Conservation (phyloP, 2,888 invertebrate genomes). For the Callosobruchus maculatus region DNA sequence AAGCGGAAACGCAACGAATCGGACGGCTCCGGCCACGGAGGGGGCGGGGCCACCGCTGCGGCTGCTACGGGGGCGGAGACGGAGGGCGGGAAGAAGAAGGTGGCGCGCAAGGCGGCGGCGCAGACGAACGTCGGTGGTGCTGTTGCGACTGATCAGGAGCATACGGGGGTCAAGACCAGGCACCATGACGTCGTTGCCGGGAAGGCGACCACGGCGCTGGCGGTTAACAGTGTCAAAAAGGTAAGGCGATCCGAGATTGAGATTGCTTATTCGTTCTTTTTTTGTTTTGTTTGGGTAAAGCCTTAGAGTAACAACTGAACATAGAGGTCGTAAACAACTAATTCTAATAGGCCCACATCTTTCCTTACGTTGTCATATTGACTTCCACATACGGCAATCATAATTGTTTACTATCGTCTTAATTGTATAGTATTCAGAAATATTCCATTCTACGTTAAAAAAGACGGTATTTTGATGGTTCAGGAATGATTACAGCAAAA, state of each 20-base stretch:
- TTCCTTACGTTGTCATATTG: too few species aligned
- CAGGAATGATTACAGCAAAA: too few species aligned
- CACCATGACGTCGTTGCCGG: constrained; percentile 29
- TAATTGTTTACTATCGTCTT: too few species aligned
- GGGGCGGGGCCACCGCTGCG: background rate
- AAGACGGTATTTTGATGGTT: too few species aligned
- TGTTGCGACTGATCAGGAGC: background rate
- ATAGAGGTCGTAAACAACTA: too few species aligned
- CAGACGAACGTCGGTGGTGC: constrained; percentile 50
- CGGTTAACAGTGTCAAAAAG: constrained; percentile 8
- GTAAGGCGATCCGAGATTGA: background rate
- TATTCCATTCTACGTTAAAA: too few species aligned
- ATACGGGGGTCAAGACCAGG: constrained; percentile 8
- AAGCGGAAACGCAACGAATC: constrained; percentile 79
- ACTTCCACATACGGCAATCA: too few species aligned
- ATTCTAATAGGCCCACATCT: too few species aligned
- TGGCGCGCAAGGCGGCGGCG: constrained; percentile 28
- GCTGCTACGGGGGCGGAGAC: constrained; percentile 34
- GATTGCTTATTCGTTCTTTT: too few species aligned
- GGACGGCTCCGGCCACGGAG: constrained; percentile 66
- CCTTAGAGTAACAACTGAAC: too few species aligned
- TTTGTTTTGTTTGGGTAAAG: too few species aligned
- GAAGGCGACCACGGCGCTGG: constrained; percentile 36
- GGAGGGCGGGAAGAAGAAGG: constrained; percentile 54
- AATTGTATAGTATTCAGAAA: too few species aligned